A percentile compares a stretch with the other conserved stretches of the same genome.
Evolutionary conservation across 2,797 vertebrate species (phyloP).

Genomic region (Acrossocheilus wenchowensis): DNA sequence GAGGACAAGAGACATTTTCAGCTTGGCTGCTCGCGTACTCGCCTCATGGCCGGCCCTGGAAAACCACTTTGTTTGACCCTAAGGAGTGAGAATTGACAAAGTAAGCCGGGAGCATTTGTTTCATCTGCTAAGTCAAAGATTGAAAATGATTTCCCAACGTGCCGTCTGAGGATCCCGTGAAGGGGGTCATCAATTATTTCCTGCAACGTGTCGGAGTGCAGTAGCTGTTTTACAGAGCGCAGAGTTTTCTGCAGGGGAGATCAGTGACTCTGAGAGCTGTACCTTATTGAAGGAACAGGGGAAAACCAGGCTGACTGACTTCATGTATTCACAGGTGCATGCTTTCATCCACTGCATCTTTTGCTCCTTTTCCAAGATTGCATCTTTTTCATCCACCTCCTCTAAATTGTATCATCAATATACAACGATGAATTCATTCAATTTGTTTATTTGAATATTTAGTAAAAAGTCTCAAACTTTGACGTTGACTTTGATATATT

Average conservation of each 20-base stretch:
- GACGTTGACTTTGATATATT: neutral
- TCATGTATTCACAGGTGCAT: slow-evolving; percentile 59
- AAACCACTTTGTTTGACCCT: slow-evolving; percentile 86
- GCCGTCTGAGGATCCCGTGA: slow-evolving; percentile 80
- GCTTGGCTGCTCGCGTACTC: slow-evolving; percentile 81
- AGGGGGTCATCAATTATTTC: slow-evolving; percentile 87
- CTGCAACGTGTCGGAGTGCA: slow-evolving; percentile 81
- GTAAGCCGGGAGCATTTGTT: slow-evolving; percentile 84
- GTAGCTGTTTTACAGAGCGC: slow-evolving; percentile 82
- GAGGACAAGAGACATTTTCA: slow-evolving; percentile 86
- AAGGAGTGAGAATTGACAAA: slow-evolving; percentile 87
- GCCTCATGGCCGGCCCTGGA: slow-evolving; percentile 79
- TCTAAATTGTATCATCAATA: neutral
- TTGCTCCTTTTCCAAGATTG: neutral
- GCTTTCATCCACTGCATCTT: slow-evolving; percentile 43
- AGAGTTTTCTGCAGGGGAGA: slow-evolving; percentile 79
- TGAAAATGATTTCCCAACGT: slow-evolving; percentile 87
- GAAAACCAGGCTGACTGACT: slow-evolving; percentile 69
- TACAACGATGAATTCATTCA: neutral
- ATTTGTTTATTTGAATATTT: neutral
- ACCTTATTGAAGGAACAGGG: slow-evolving; percentile 77
- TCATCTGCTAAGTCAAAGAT: slow-evolving; percentile 86
- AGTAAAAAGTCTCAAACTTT: neutral
- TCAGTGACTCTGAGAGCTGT: slow-evolving; percentile 79
- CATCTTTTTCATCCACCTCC: neutral